A percentile compares a stretch with the other conserved stretches of the same genome.
Conservation (phyloP, 2,797 vertebrate genomes). For the Phataginus tetradactyla region DNA sequence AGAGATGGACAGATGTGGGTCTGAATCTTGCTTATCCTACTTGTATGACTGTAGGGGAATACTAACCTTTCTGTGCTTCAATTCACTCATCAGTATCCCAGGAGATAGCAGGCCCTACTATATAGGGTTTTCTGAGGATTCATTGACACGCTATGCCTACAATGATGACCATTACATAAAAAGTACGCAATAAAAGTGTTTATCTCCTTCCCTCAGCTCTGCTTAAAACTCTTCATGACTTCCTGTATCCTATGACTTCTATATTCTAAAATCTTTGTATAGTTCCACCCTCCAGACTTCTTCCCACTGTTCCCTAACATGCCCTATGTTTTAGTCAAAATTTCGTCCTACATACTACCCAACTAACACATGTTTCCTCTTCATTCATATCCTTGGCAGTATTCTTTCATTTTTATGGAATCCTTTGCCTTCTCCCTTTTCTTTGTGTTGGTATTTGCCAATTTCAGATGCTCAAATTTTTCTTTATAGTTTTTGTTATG, state of each 20-base stretch:
- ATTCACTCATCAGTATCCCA: background rate
- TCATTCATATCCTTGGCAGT: background rate
- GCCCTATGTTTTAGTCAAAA: background rate
- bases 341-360: background rate
- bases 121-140: background rate
- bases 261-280: background rate
- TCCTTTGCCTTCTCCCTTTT: background rate
- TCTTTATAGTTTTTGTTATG: background rate
- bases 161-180: background rate
- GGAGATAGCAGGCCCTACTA: background rate
- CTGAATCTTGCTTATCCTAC: background rate
- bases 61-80: background rate
- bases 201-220: background rate
- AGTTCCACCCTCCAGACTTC: background rate
- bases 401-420: background rate
- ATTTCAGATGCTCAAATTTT: background rate
- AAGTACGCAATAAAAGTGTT: background rate
- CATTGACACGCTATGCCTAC: background rate
- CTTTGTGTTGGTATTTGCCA: background rate
- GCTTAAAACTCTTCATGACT: background rate
- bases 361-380: background rate
- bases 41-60: background rate
- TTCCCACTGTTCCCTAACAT: background rate
- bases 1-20: background rate
- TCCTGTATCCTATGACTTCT: background rate